phyloP scores from a whole-genome alignment of 2,888 invertebrate genomes.

The Lissocephala sabroskyi region DNA sequence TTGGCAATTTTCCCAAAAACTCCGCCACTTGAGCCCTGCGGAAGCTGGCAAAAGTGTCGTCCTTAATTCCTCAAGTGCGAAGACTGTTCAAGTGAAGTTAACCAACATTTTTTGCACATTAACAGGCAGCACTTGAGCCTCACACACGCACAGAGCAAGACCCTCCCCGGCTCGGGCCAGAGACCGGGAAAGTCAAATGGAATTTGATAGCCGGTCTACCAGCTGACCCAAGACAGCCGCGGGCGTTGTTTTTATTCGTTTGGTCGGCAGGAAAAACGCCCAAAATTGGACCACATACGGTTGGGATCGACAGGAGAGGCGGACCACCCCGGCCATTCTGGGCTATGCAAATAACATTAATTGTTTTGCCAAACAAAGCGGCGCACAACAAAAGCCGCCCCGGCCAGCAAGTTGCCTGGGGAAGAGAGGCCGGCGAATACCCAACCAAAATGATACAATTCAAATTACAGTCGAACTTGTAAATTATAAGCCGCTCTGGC shows the following conservation, averaged over 20 bases:
- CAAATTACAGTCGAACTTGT: conserved; percentile 27
- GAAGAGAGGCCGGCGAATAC: neutral
- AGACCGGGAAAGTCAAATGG: conserved; percentile 55
- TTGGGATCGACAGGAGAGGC: conserved; percentile 11
- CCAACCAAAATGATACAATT: conserved; percentile 39
- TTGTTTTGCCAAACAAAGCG: conserved; percentile 57
- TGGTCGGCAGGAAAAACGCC: conserved; percentile 5
- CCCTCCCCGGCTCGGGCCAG: neutral
- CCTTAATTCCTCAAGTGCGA: conserved; percentile 13
- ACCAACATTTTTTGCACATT: conserved; percentile 60
- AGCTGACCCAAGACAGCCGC: conserved; percentile 3
- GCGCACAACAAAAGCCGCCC: conserved; percentile 27
- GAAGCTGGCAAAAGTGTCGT: conserved; percentile 20
- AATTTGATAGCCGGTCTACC: conserved; percentile 33
- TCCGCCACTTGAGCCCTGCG: conserved; percentile 7
- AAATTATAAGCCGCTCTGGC: conserved; percentile 35
- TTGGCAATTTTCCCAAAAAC: conserved; percentile 46
- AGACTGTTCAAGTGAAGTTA: conserved; percentile 33
- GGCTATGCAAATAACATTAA: conserved; percentile 60
- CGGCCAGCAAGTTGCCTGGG: too few relatives aligned
- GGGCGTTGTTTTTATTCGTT: conserved; percentile 6
- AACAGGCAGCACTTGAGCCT: conserved; percentile 45
- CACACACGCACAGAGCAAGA: conserved; percentile 27
- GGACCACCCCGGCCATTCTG: conserved; percentile 9
- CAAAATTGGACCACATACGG: conserved; percentile 40